Conservation (phyloP, 1,140 invertebrate species). For the honey bee (Apis mellifera) region Amel_HAv3.1 CM009940.2:7187001-7187500, state of each 20-base stretch:
- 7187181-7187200: not conserved
- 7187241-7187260: not conserved
- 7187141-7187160: too few species aligned
- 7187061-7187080: too few species aligned
- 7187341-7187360: not conserved
- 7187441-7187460: not conserved
- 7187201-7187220: conserved; percentile 34
- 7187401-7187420: not conserved
- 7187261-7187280: not conserved
- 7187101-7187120: too few species aligned
- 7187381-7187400: not conserved
- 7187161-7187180: too few species aligned
- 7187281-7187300: not conserved
- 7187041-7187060: too few species aligned
- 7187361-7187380: conserved; percentile 16
- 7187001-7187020: too few species aligned
- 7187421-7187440: not conserved
- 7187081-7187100: too few species aligned
- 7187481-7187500: not conserved
- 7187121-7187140: too few species aligned
- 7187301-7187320: not conserved
- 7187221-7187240: conserved; percentile 4
- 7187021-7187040: too few species aligned
- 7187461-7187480: too few species aligned
- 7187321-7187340: not conserved